These are phyloP conservation scores for Drosophila cardini DNA, from an alignment of 1,140 invertebrate species.

Conservation along the genomic window DNA sequence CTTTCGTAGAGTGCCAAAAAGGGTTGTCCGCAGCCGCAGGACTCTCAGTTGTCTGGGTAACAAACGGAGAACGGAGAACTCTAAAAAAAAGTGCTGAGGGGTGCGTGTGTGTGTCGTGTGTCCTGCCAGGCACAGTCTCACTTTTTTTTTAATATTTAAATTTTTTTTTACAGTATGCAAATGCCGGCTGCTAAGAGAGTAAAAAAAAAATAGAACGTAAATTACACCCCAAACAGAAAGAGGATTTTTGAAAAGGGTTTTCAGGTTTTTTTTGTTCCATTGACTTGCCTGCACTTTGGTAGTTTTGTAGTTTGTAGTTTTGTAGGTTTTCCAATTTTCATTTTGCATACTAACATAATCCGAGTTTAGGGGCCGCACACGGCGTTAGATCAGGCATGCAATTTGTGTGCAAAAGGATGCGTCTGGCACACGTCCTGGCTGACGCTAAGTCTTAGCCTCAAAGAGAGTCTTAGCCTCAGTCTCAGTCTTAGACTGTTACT, in stretches of 20 bases:
- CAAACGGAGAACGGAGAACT: constrained; percentile 20
- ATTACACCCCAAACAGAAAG: constrained; percentile 50
- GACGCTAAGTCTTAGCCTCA: neutral
- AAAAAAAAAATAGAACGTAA: constrained; percentile 38
- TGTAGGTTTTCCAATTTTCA: constrained; percentile 26
- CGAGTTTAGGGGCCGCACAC: constrained; percentile 69
- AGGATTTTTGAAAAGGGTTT: constrained; percentile 70
- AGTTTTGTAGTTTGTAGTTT: constrained; percentile 21
- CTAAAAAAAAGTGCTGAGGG: constrained; percentile 61
- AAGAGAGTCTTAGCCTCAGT: neutral
- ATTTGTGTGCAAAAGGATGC: constrained; percentile 69
- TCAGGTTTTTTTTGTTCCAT: constrained; percentile 38
- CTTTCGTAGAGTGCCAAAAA: constrained; percentile 63
- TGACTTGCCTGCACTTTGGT: constrained; percentile 51
- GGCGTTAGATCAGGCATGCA: constrained; percentile 51
- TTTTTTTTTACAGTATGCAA: constrained; percentile 69
- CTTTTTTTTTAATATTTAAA: constrained; percentile 73
- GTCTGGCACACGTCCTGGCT: constrained; percentile 69
- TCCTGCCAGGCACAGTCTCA: constrained; percentile 73
- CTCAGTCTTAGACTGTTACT: neutral
- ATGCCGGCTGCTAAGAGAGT: constrained; percentile 59
- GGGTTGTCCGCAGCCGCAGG: constrained; percentile 73
- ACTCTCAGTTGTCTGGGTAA: constrained; percentile 71
- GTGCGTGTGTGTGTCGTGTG: constrained; percentile 71
- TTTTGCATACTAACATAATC: constrained; percentile 65